Base-by-base conservation (phyloP, 2,888 invertebrate genomes). In the Eristalinus aeneus region DNA sequence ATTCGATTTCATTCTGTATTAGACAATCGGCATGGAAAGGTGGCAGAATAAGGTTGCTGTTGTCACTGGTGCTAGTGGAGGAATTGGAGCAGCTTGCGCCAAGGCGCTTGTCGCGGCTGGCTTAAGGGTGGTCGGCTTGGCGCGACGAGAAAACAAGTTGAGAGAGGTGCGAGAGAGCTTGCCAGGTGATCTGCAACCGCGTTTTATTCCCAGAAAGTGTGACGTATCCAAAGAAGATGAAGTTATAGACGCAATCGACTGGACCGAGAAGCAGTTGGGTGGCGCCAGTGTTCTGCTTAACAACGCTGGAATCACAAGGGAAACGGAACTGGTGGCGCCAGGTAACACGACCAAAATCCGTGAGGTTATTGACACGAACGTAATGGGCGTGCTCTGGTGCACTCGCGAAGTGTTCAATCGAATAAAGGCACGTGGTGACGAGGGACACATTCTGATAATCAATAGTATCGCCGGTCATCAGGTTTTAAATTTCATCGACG, bases 61-160 rank as follows among this genome's bases (percentile, higher is more conserved):
- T 27, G 95, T 95, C 54, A 95, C 95, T 0, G 95, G 95, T 0
- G 95, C 94, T 5, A 95, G 95, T 90, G 93, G 93, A 0, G 95
- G 95, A 0, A 95, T 95, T 82, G 95, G 87, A 39, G 84, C 83
- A 10, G 83, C 83, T 6, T 87, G 87, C 64, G 67, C 83, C 11
- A 83, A 72, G 68, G 78, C 83, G 8, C 56, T 82, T 46, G 80
- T 80, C 16, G 84, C 90, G 27, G 91, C 93, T n/a, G 95, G 94
- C 1, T 88, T 95, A 83, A 93, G 93, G 58, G 95, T 95, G 0
- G 93, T 94, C 0, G 94, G 94, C 0, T 90, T 94, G 77, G 94
- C 94, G 0, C 91, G 94, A 53, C 92, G 94, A n/a, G 90, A 93
- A 31, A 92, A 93, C 0, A 90, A 90, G 31, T 74, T 92, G 0